Evolutionary conservation across 2,888 invertebrate species (phyloP).

Genomic region (Polydrusus pterygomalis): DNA sequence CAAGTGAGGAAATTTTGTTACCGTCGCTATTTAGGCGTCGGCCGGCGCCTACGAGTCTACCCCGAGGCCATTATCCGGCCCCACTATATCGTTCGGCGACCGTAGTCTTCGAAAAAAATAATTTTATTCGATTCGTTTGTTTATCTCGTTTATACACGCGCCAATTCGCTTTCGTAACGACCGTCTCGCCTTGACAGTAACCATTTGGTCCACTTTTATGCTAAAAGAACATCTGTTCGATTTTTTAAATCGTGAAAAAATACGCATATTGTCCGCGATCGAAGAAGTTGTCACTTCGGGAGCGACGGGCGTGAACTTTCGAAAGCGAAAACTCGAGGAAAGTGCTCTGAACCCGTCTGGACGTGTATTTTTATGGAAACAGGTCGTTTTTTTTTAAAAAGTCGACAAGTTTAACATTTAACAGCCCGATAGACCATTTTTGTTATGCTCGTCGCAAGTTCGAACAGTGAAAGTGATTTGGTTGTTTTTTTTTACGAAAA

Average conservation of each 20-base stretch:
- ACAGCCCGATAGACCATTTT: no score
- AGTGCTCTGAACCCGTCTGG: neutral
- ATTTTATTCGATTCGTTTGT: conserved; percentile 23
- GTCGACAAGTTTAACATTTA: no score
- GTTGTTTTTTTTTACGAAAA: no score
- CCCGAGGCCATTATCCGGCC: conserved; percentile 39
- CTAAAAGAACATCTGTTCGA: conserved; percentile 36
- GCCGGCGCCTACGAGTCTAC: conserved; percentile 43
- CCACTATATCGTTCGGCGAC: conserved; percentile 37
- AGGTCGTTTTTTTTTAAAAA: no score
- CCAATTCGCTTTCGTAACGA: conserved; percentile 29
- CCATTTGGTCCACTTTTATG: conserved; percentile 36
- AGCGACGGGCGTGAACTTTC: neutral
- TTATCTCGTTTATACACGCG: conserved; percentile 31
- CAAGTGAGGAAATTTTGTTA: no score
- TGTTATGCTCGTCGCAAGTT: no score
- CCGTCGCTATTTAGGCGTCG: neutral
- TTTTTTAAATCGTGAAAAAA: conserved; percentile 18
- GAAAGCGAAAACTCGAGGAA: neutral
- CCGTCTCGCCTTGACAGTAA: conserved; percentile 39
- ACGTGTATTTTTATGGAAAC: no score
- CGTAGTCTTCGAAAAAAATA: conserved; percentile 35
- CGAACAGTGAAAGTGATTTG: no score
- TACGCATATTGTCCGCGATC: neutral
- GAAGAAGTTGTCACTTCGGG: neutral